phyloP scores from a whole-genome alignment of 2,113 vertebrate species.

The Fulica atra region DNA sequence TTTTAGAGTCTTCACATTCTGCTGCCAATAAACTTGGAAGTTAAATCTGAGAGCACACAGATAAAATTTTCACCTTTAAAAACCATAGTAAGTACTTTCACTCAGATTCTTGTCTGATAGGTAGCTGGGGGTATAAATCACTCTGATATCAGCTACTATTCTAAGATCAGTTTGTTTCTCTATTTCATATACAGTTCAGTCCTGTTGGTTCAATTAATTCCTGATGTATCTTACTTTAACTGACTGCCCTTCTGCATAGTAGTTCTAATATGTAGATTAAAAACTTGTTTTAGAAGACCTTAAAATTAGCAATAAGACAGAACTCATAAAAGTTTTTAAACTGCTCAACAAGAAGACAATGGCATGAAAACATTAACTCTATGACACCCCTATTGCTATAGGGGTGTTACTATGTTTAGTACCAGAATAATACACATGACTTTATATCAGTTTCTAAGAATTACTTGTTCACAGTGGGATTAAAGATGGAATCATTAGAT shows the following conservation, averaged over 20 bases:
- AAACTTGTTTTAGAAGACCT: neutral
- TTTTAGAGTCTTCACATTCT: neutral
- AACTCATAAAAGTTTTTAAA: neutral
- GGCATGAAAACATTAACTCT: neutral
- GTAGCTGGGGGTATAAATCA: neutral
- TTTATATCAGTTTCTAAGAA: slow-evolving; percentile 18
- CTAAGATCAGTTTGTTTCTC: neutral
- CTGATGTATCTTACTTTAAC: neutral
- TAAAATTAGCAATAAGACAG: neutral
- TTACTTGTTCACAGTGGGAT: neutral
- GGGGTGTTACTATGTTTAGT: neutral
- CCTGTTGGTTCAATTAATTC: neutral
- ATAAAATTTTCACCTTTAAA: neutral
- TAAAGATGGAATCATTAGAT: slow-evolving; percentile 6
- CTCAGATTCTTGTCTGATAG: neutral
- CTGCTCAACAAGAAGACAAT: neutral
- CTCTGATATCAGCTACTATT: neutral
- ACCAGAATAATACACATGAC: neutral
- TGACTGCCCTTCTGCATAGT: neutral
- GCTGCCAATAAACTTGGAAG: neutral
- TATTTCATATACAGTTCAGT: neutral
- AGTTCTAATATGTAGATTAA: neutral
- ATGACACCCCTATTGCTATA: neutral
- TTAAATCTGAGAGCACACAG: neutral
- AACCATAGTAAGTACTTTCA: neutral